Evolutionary conservation across 2,113 vertebrate species (phyloP), one percentile per base, ranked within the genome.

Genomic region (Sporophila hypoxantha): DNA sequence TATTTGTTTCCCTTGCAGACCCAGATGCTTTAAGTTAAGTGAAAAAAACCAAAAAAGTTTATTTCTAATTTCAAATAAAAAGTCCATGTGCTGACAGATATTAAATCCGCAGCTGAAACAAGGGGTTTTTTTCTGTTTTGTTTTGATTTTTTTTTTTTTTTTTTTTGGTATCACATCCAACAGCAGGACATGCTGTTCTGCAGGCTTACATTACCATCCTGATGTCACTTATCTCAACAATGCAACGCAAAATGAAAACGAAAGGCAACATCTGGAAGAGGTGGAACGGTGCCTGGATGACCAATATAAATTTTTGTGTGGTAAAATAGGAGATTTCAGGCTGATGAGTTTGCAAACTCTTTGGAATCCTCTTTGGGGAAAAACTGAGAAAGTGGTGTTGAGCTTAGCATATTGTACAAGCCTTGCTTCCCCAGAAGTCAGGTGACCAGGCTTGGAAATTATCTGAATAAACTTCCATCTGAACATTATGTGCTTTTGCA

Each of bases 221-320:
- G 12, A 47, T 55, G 30, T 79, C 59, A 62, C 20, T 73, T 69
- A 50, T 32, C 30, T 34, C 57, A 53, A 52, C 1, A 8, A 49
- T 30, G 19, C 16, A 65, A 50, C 3, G 2, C 29, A 71, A 79
- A 78, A 66, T 19, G 21, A 76, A 89, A 76, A 78, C 2, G 2
- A 59, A 85, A 84, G 26, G 10, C 9, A 14, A n/a, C 20, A 64
- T 69, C 36, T 88, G 41, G 39, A 87, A 41, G 60, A 62, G 62
- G 39, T 3, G 2, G 22, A 85, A 67, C 0, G 0, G 11, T 87
- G 64, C 9, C 64, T 44, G 56, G 8, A 36, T 88, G 56, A 56
- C 23, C n/a, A 62, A 10, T 37, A 17, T 39, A n/a, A 55, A 1
- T 69, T 79, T 76, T 80, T 50, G 17, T 73, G 25, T 7, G 5